phyloP scores from a whole-genome alignment of 2,888 invertebrate genomes.

The Drosophila anomalata region DNA sequence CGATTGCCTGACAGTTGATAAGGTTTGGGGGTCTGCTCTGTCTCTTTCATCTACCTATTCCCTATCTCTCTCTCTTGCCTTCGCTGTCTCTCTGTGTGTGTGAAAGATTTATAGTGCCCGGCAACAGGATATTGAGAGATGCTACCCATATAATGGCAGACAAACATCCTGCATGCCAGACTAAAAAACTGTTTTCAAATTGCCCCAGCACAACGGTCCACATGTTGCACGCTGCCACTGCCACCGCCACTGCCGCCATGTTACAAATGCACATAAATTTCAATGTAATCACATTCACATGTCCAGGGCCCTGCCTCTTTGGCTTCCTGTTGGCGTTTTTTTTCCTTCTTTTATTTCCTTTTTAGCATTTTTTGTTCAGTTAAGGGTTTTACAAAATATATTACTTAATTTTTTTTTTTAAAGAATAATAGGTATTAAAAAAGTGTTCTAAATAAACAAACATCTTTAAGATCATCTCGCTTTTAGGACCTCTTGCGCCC shows the following conservation, averaged over 20 bases:
- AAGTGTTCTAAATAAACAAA: too few relatives aligned
- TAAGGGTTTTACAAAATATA: background rate
- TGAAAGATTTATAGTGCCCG: slow-evolving; percentile 72
- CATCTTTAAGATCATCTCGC: too few relatives aligned
- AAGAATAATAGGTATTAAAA: background rate
- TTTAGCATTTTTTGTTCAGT: background rate
- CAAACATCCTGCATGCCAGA: slow-evolving; percentile 74
- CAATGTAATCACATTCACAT: slow-evolving; percentile 80
- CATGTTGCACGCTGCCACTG: slow-evolving; percentile 67
- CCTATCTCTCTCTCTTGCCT: background rate
- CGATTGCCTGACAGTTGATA: slow-evolving; percentile 74
- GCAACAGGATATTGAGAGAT: slow-evolving; percentile 76
- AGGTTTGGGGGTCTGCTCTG: slow-evolving; percentile 44
- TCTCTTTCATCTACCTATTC: too few relatives aligned
- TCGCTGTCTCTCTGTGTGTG: slow-evolving; percentile 1
- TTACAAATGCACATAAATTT: slow-evolving; percentile 81
- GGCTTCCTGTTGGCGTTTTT: slow-evolving; percentile 28
- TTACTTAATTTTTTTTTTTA: background rate
- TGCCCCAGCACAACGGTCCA: slow-evolving; percentile 66
- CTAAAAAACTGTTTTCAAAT: slow-evolving; percentile 63
- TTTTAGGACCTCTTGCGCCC: background rate
- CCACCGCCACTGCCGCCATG: slow-evolving; percentile 10
- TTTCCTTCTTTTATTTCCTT: slow-evolving; percentile 1
- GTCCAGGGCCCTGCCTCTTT: slow-evolving; percentile 48
- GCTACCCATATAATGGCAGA: slow-evolving; percentile 50